Base-by-base conservation (phyloP, 2,113 vertebrate genomes). In the Fulmarus glacialis region DNA sequence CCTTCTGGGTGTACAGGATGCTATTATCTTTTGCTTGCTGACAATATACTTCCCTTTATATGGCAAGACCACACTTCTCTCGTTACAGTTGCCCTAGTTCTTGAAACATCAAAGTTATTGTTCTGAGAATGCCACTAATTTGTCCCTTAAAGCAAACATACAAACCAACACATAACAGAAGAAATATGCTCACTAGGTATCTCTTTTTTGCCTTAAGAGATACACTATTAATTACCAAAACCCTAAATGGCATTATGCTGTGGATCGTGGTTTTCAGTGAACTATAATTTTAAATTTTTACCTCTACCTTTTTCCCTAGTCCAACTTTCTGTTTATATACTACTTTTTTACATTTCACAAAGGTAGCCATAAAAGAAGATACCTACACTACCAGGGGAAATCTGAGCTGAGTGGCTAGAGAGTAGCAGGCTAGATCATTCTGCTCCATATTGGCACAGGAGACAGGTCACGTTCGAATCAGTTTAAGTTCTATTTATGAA, bases 131-230 rank as follows among this genome's bases (percentile, higher is more conserved):
- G 71, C 53, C 82, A 91, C 86, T 96, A 95, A 96, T 97, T 94
- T 96, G 74, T 87, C 58, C 90, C 96, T 97, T 92, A 95, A 96
- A 97, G 96, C 87, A 97, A 96, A 96, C 55, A 94, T 34, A 97
- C n/a, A 93, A 97, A 97, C 36, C 82, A 96, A 85, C 55, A 75
- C 6, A 14, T 88, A 75, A 95, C 50, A 79, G 15, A 89, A 73
- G 53, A 93, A 96, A 96, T 89, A 93, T 62, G n/a, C 59, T 96
- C 55, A 95, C 64, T 45, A 88, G 32, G n/a, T 63, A 42, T 58
- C 47, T 71, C 42, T 87, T 52, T 94, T 86, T 95, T 90, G 60
- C 90, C 95, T 94, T 62, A 83, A 94, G 92, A 91, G 42, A 94
- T 2, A 85, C 18, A 40, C 43, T 64, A 58, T 77, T 96, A 94